Evolutionary conservation across 1,140 invertebrate genomes (phyloP).

Genomic region (Micrasema longulum): DNA sequence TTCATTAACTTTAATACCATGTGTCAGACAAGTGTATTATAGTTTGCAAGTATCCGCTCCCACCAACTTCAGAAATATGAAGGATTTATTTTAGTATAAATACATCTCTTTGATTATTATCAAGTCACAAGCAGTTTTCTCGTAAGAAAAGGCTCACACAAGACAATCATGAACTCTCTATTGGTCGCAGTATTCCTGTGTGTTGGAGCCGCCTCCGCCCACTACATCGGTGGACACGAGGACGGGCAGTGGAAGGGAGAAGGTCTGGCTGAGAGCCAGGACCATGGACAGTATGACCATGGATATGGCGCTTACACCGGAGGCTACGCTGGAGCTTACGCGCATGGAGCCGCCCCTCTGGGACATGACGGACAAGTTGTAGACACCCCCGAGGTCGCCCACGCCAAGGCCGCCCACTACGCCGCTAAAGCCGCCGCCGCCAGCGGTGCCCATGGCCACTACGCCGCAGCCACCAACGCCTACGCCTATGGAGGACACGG

Average conservation of each 20-base stretch:
- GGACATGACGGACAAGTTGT: constrained; percentile 56
- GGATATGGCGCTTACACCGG: constrained; percentile 7
- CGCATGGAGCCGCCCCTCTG: constrained; percentile 45
- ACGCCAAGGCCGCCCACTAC: constrained; percentile 65
- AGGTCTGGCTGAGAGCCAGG: too few species aligned
- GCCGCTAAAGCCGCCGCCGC: constrained; percentile 58
- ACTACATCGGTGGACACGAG: too few species aligned
- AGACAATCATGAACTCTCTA: constrained; percentile 41
- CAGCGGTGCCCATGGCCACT: constrained; percentile 48
- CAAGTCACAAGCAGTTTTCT: constrained; percentile 41
- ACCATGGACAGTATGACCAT: constrained; percentile 43
- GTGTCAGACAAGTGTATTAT: too few species aligned
- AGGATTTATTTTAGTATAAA: constrained; percentile 22
- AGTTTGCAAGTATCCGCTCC: too few species aligned
- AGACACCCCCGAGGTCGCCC: constrained; percentile 64
- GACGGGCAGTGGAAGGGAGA: constrained; percentile 45
- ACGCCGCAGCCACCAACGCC: too few species aligned
- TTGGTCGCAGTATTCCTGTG: not conserved
- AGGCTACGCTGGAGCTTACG: constrained; percentile 51
- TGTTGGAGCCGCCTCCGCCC: too few species aligned
- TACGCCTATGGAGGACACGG: too few species aligned
- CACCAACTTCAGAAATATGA: too few species aligned
- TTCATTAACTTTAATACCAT: too few species aligned
- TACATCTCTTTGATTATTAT: not conserved
- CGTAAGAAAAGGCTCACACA: constrained; percentile 35